Conservation (phyloP, 2,797 vertebrate genomes). For the Telmatherina bonti region DNA sequence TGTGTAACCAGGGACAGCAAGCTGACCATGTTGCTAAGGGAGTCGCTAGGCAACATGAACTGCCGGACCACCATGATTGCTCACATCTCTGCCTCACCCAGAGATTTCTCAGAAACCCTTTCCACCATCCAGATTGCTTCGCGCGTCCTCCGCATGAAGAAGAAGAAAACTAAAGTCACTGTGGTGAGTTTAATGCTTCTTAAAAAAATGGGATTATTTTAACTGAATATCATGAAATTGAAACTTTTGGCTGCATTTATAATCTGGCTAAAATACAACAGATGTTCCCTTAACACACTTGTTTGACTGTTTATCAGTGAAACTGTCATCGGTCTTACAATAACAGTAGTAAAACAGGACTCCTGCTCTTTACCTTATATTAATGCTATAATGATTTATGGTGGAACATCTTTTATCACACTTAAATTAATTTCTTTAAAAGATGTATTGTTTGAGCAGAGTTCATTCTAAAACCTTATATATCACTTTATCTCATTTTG, state of each 20-base stretch:
- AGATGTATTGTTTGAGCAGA: conserved; percentile 2
- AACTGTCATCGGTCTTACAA: not conserved
- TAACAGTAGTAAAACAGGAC: not conserved
- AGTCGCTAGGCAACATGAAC: conserved; percentile 99
- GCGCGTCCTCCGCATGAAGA: conserved; percentile 97
- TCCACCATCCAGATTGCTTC: conserved; percentile 98
- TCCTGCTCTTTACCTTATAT: conserved; percentile 4
- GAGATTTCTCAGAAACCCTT: conserved; percentile 94
- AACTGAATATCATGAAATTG: conserved; percentile 12
- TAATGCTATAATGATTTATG: not conserved
- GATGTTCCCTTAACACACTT: conserved; percentile 13
- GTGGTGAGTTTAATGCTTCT: conserved; percentile 74
- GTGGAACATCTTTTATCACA: conserved; percentile 2
- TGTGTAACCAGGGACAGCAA: conserved; percentile 94
- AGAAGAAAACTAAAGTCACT: conserved; percentile 98
- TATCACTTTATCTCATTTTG: conserved; percentile 3
- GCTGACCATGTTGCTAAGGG: conserved; percentile 98
- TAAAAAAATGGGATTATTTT: not conserved
- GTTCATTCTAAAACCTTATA: not conserved
- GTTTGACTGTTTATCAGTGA: not conserved
- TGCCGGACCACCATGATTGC: conserved; percentile 99
- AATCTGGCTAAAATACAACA: not conserved
- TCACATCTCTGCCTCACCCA: conserved; percentile 94
- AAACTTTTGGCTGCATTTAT: conserved; percentile 3
- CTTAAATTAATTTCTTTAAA: conserved; percentile 11